phyloP scores from a whole-genome alignment of 2,113 vertebrate species.

The Corythaixoides concolor region DNA sequence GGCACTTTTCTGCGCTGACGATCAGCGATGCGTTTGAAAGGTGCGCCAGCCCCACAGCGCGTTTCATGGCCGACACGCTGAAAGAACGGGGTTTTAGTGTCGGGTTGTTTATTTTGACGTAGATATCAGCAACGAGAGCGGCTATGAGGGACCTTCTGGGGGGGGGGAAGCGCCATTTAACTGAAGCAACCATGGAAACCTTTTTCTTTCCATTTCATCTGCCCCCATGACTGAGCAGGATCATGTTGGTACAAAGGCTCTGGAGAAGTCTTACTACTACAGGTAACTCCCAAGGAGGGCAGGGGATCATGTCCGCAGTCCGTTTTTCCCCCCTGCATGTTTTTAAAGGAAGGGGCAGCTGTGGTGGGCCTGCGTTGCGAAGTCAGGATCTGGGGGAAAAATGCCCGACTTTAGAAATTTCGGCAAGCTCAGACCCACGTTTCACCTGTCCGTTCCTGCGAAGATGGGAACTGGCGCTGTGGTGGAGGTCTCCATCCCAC shows the following conservation, averaged over 20 bases:
- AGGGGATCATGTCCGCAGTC: not conserved
- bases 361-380: not conserved
- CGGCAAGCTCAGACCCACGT: not conserved
- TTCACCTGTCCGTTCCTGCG: not conserved
- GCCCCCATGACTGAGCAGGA: not conserved
- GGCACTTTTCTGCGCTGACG: not conserved
- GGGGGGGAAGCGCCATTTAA: not conserved
- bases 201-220: not conserved
- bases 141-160: not conserved
- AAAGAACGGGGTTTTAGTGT: not conserved
- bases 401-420: not conserved
- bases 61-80: not conserved
- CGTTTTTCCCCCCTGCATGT: fast-evolving
- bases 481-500: not conserved
- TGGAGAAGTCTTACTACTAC: not conserved
- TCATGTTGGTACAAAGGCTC: not conserved
- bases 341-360: not conserved
- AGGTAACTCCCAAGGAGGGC: too few species aligned
- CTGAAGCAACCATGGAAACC: not conserved
- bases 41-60: not conserved
- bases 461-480: fast-evolving
- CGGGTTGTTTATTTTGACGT: not conserved
- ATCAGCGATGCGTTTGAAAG: not conserved
- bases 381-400: not conserved
- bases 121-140: not conserved